Conservation (phyloP, 2,888 invertebrate genomes). For the Pharmacophagus antenor region DNA sequence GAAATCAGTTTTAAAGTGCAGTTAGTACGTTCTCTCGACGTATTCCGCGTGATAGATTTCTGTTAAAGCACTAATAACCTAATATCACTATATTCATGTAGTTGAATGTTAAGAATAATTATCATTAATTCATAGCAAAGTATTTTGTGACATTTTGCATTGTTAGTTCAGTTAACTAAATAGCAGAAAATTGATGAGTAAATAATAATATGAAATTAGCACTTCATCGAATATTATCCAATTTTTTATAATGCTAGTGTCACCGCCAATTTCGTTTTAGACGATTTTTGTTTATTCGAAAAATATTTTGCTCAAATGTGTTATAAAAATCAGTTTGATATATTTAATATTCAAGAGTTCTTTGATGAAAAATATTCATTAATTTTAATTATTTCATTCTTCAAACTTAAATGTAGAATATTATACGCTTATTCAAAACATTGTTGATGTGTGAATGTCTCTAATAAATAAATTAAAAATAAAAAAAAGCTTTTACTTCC, state of each 20-base stretch:
- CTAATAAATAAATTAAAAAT: slow-evolving; percentile 77
- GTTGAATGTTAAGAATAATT: too few species aligned
- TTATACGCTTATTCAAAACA: slow-evolving; percentile 60
- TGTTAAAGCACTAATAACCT: too few species aligned
- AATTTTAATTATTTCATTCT: background rate
- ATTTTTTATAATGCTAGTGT: background rate
- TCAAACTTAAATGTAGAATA: slow-evolving; percentile 35
- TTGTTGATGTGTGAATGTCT: slow-evolving; percentile 81
- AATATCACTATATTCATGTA: too few species aligned
- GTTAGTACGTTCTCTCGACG: too few species aligned
- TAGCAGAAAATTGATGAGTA: background rate
- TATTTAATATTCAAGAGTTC: background rate
- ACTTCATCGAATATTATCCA: background rate
- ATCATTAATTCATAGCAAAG: too few species aligned
- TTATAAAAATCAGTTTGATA: background rate
- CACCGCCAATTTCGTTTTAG: background rate
- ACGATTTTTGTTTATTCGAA: background rate
- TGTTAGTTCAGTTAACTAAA: too few species aligned
- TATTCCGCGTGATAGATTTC: too few species aligned
- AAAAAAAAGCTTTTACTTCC: slow-evolving; percentile 31
- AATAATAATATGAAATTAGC: background rate
- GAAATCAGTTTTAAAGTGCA: background rate
- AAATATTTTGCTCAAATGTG: background rate
- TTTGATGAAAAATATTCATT: background rate
- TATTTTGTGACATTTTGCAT: too few species aligned